These are phyloP conservation scores for Lasioglossum morio DNA, from an alignment of 2,888 invertebrate species.

Conservation along the genomic window DNA sequence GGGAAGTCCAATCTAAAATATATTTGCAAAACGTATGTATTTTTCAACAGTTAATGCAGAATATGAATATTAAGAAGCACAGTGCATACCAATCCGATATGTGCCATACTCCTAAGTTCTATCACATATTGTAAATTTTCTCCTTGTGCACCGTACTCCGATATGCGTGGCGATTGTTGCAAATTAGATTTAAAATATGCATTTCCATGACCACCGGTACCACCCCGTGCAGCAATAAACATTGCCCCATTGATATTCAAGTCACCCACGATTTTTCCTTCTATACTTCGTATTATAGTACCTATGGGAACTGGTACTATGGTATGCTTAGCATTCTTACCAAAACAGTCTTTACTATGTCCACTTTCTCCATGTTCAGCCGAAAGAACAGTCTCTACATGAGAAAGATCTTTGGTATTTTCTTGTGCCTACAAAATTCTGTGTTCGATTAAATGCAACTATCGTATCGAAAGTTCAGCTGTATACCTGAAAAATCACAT, in stretches of 20 bases:
- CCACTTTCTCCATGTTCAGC: slow-evolving; percentile 92
- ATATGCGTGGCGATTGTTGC: slow-evolving; percentile 92
- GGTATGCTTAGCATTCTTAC: slow-evolving; percentile 91
- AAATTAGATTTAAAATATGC: slow-evolving; percentile 93
- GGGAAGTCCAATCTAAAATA: slow-evolving; percentile 90
- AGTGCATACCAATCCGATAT: slow-evolving; percentile 92
- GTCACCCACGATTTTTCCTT: slow-evolving; percentile 89
- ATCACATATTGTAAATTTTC: slow-evolving; percentile 90
- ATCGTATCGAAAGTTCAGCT: not conserved
- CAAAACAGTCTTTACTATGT: slow-evolving; percentile 90
- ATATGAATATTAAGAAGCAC: slow-evolving; percentile 15
- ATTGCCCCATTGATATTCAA: slow-evolving; percentile 89
- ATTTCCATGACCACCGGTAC: slow-evolving; percentile 98
- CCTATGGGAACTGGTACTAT: slow-evolving; percentile 93
- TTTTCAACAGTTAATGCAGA: slow-evolving; percentile 5
- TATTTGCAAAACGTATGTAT: slow-evolving; percentile 29
- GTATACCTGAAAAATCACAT: slow-evolving; percentile 92
- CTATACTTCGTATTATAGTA: slow-evolving; percentile 88
- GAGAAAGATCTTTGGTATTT: slow-evolving; percentile 89
- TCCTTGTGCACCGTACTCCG: slow-evolving; percentile 94
- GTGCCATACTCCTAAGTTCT: slow-evolving; percentile 97
- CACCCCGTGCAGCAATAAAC: slow-evolving; percentile 97
- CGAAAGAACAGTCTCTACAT: slow-evolving; percentile 87
- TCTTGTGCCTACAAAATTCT: slow-evolving; percentile 86
- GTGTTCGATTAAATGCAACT: not conserved